A percentile compares a stretch with the other conserved stretches of the same genome.
Evolutionary conservation across 2,797 vertebrate genomes (phyloP).

Genomic region (Pelodytes ibericus): DNA sequence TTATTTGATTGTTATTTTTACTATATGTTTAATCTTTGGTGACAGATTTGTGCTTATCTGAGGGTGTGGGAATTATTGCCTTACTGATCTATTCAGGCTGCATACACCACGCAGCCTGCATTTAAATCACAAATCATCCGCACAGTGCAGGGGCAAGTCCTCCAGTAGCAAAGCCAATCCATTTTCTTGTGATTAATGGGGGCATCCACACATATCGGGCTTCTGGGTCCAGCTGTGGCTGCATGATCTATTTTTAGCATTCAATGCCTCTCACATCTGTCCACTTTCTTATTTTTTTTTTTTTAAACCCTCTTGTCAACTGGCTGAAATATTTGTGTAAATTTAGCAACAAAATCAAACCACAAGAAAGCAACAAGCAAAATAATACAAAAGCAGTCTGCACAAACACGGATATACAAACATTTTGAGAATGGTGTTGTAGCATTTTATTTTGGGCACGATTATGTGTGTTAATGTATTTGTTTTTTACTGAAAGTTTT

Average conservation of each 20-base stretch:
- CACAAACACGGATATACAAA: too few relatives aligned
- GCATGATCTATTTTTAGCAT: not conserved
- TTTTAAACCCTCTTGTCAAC: not conserved
- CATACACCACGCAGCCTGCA: slow-evolving; percentile 4
- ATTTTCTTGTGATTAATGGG: slow-evolving; percentile 42
- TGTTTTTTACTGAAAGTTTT: too few relatives aligned
- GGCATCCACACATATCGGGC: not conserved
- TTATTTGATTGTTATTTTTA: not conserved
- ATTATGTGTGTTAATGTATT: too few relatives aligned
- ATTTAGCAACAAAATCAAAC: not conserved
- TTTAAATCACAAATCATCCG: slow-evolving; percentile 31
- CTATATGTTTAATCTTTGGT: slow-evolving; percentile 1
- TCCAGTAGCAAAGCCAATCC: slow-evolving; percentile 31
- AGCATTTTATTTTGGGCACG: too few relatives aligned
- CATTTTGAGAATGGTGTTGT: too few relatives aligned
- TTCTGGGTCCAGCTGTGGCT: slow-evolving; percentile 11
- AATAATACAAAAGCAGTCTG: too few relatives aligned
- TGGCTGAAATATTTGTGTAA: not conserved
- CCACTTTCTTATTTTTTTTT: not conserved
- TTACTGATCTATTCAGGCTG: slow-evolving; percentile 21
- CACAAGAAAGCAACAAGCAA: too few relatives aligned
- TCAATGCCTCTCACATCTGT: not conserved
- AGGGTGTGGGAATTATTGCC: slow-evolving; percentile 1
- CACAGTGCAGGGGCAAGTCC: slow-evolving; percentile 30
- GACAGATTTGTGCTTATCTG: slow-evolving; percentile 20